Base-by-base conservation (phyloP, 2,113 vertebrate genomes). In the Grallaria varia region DNA sequence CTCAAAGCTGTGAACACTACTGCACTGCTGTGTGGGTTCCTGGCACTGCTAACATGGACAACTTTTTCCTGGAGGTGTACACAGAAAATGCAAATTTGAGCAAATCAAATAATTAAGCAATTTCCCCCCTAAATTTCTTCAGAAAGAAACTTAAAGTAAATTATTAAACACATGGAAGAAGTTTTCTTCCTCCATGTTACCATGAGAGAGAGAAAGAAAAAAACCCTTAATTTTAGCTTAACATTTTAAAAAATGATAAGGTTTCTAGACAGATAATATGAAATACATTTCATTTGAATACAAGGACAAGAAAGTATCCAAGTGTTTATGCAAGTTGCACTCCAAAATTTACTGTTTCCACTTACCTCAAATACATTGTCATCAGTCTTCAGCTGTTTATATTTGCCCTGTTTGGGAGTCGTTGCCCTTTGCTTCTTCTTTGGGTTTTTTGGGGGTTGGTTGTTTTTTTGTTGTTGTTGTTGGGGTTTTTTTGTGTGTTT, bases 221-320 rank as follows among this genome's bases (percentile, higher is more conserved):
- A 3, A 8, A 11, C 5, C 40, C 44, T 42, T 31, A 35, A 50
- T 33, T 72, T 59, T 20, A 69, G 18, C 23, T 73, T 47, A 60
- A 18, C 5, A 4, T 6, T 66, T 44, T 30, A 0, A 1, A 10
- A 79, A 60, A 42, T 33, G 3, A 1, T n/a, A 73, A 31, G 21
- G 28, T 14, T 35, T 81, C 90, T 35, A 47, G 31, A 78, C 20
- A 33, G 3, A 21, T 20, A 47, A 25, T 49, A 63, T 44, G 39
- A 72, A 82, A 82, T 31, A 10, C 9, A 31, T 67, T 77, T 53
- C 6, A 31, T 77, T 74, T 50, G 50, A 49, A 3, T 92, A 39
- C 25, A 52, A 58, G 9, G 73, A 9, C 22, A 80, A 86, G 40
- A 49, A 64, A 77, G 7, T 2, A 4, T 62, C 12, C 62, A 52